Evolutionary conservation across 2,888 invertebrate genomes (phyloP).

Genomic region (Drosophila demipolita): DNA sequence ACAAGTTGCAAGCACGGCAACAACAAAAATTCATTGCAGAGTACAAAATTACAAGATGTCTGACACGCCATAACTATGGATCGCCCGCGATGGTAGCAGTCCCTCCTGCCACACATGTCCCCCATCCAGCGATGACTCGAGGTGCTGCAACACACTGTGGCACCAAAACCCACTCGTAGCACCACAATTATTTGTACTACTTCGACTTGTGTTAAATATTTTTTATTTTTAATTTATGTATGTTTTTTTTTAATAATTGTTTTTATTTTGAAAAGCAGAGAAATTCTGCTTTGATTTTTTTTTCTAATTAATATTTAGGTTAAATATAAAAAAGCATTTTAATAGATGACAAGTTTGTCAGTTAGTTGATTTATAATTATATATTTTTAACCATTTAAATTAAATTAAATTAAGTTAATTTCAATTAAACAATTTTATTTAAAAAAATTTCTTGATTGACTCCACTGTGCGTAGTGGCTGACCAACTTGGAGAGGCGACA

Average conservation of each 20-base stretch:
- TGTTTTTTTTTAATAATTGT: not conserved
- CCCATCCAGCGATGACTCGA: not conserved
- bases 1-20: conserved; percentile 80
- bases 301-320: accelerated
- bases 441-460: not conserved
- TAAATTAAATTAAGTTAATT: not conserved
- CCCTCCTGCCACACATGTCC: conserved; percentile 3
- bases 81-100: conserved; percentile 59
- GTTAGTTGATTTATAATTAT: not conserved
- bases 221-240: not conserved
- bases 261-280: not conserved
- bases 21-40: conserved; percentile 46
- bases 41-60: conserved; percentile 78
- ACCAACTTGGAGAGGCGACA: conserved; percentile 66
- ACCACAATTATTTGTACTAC: not conserved
- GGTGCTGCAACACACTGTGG: conserved; percentile 21
- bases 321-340: not conserved
- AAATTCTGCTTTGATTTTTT: not conserved
- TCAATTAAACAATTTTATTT: not conserved
- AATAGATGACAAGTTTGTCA: not conserved
- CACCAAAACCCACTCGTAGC: not conserved
- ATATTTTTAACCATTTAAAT: accelerated
- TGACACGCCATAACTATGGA: conserved; percentile 76
- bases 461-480: conserved; percentile 38
- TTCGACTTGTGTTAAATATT: not conserved